These are phyloP conservation scores for Nyctibius grandis DNA, from an alignment of 2,797 vertebrate genomes.

Conservation along the genomic window DNA sequence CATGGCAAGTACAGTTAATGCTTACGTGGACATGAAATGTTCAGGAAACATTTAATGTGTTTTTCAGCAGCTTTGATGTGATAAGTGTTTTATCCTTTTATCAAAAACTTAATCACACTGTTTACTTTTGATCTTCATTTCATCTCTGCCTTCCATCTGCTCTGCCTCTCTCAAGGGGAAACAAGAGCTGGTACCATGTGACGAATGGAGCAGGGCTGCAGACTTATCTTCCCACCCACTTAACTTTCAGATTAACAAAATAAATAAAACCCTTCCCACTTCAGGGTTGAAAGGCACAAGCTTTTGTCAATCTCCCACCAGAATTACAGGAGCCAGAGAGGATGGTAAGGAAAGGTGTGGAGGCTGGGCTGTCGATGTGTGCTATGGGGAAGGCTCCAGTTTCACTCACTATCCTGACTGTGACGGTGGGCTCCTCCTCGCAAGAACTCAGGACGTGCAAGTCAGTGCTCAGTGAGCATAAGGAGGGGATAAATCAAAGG, in stretches of 20 bases:
- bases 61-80: slow-evolving; percentile 28
- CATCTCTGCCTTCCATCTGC: slow-evolving; percentile 59
- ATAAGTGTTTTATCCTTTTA: slow-evolving; percentile 59
- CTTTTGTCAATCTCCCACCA: not conserved
- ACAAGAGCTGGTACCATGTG: not conserved
- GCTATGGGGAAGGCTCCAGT: not conserved
- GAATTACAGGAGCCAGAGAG: not conserved
- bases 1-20: not conserved
- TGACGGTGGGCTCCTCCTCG: not conserved
- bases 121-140: slow-evolving; percentile 65
- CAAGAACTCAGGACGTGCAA: not conserved
- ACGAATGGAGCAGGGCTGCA: not conserved
- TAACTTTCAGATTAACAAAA: slow-evolving; percentile 43
- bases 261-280: slow-evolving; percentile 40
- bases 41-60: slow-evolving; percentile 39
- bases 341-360: not conserved
- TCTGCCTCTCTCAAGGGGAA: slow-evolving; percentile 44
- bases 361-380: not conserved
- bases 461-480: not conserved
- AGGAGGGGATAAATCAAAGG: not conserved
- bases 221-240: slow-evolving; percentile 44
- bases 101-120: slow-evolving; percentile 54
- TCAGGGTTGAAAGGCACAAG: slow-evolving; percentile 1
- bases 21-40: not conserved
- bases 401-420: not conserved